Evolutionary conservation across 1,140 invertebrate genomes (phyloP), one percentile per base, ranked within the genome.

Genomic region (Drosophila sechellia): DNA sequence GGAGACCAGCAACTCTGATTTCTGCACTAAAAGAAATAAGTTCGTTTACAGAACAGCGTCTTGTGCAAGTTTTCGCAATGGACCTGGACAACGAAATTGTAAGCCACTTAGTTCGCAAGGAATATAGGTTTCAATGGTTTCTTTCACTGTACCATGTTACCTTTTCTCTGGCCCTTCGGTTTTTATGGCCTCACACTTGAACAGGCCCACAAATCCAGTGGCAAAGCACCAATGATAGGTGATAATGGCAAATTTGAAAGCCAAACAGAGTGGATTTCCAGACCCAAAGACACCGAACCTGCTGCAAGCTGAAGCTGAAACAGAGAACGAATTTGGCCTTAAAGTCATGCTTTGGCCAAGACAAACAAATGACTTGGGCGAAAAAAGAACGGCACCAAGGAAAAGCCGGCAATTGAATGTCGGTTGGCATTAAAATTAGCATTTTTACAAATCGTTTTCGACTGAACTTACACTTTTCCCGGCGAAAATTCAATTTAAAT

Each of bases 161-260:
- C 87, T 90, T 85, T 79, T 60, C 70, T 43, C 64, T 68, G 35
- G 66, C 57, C 39, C 22, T 55, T 54, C 57, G 49, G 42, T 73
- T 75, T 75, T 76, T 76, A 76, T 76, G 71, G 48, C 72, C 68
- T 70, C 65, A 70, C 68, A 71, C 68, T 65, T 81, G 81, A 73
- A 34, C 58, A 61, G 58, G 73, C 68, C 76, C 68, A 81, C 81
- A 90, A 89, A 89, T 90, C 80, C 76, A 70, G 49, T 50, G 76
- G 68, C 87, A 90, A 90, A 86, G 78, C 83, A 72, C 79, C 81
- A 87, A 84, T 90, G 87, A 90, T 90, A 90, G 89, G 87, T 90
- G 87, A 90, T 90, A 90, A 90, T 90, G 87, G 87, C 84, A 89
- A 89, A 89, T 87, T 87, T 79, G 70, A 64, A 68, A 71, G 48